These are phyloP conservation scores for Agapornis canus DNA, from an alignment of 2,797 vertebrate species.

Conservation along the genomic window DNA sequence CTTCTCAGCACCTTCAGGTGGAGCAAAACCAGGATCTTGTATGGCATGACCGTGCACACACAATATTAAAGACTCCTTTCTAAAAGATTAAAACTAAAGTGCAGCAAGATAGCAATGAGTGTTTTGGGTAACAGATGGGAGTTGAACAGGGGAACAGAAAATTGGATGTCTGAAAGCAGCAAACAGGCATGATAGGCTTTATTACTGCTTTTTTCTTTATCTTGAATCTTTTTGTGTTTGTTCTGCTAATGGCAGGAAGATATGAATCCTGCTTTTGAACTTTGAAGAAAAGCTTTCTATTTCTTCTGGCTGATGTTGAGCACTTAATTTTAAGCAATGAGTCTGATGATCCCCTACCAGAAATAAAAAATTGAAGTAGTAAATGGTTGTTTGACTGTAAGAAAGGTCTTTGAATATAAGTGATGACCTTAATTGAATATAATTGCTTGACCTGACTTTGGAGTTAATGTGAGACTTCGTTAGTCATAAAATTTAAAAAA, in stretches of 20 bases:
- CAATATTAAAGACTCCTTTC: background rate
- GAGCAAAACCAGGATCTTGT: background rate
- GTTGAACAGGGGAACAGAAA: background rate
- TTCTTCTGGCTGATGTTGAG: background rate
- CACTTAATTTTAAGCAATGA: background rate
- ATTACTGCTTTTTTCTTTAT: background rate
- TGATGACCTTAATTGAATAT: background rate
- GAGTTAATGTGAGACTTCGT: background rate
- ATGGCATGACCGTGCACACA: background rate
- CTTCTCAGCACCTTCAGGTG: background rate
- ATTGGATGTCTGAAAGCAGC: background rate
- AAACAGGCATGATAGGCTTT: background rate
- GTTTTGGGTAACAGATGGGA: background rate
- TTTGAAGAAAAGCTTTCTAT: background rate
- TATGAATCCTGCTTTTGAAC: background rate
- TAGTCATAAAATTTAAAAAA: background rate
- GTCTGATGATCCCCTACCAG: background rate
- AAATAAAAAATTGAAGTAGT: background rate
- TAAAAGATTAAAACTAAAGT: background rate
- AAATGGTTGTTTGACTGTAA: background rate
- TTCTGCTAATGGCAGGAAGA: background rate
- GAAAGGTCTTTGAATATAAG: background rate
- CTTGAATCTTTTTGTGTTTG: background rate
- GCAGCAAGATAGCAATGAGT: background rate
- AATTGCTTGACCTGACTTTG: background rate